These are phyloP conservation scores for Struthidea cinerea DNA, from an alignment of 2,113 vertebrate genomes.

Conservation along the genomic window DNA sequence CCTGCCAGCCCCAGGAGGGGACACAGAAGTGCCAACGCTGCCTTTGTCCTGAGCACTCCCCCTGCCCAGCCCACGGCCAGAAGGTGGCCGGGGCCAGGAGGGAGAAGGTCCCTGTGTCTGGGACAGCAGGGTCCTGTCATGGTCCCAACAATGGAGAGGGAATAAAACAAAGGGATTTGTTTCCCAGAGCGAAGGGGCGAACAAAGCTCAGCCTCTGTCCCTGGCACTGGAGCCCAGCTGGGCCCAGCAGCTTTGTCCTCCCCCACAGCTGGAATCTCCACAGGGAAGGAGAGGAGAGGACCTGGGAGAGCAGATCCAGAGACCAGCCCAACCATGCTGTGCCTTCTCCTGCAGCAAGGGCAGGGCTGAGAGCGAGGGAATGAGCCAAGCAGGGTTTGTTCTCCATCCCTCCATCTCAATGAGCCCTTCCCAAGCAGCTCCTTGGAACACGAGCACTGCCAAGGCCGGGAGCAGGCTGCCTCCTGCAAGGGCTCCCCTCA, in stretches of 20 bases:
- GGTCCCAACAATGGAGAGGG: not conserved
- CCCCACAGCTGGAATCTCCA: not conserved
- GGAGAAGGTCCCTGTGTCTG: not conserved
- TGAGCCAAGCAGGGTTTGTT: not conserved
- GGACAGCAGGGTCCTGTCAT: not conserved
- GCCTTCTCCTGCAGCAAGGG: not conserved
- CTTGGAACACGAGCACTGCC: not conserved
- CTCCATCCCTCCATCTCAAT: not conserved
- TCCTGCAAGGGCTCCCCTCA: not conserved
- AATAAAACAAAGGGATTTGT: slow-evolving; percentile 5
- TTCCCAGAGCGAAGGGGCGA: not conserved
- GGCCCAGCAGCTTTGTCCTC: not conserved
- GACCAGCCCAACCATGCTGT: not conserved
- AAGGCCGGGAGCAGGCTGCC: not conserved
- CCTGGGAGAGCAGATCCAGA: not conserved
- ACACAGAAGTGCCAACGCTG: rapidly evolving
- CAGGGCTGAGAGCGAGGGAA: not conserved
- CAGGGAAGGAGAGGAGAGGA: not conserved
- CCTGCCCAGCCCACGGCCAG: not conserved
- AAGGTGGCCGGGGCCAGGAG: not conserved
- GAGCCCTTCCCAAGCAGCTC: not conserved
- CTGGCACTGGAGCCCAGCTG: not conserved
- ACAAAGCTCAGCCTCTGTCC: slow-evolving; percentile 64
- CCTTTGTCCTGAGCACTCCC: not conserved
- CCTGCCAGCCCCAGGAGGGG: not conserved